Percentiles rank a stretch among this genome's conserved stretches.
phyloP scores from a whole-genome alignment of 2,888 invertebrate species.

The Meteorus cinctellus region DNA sequence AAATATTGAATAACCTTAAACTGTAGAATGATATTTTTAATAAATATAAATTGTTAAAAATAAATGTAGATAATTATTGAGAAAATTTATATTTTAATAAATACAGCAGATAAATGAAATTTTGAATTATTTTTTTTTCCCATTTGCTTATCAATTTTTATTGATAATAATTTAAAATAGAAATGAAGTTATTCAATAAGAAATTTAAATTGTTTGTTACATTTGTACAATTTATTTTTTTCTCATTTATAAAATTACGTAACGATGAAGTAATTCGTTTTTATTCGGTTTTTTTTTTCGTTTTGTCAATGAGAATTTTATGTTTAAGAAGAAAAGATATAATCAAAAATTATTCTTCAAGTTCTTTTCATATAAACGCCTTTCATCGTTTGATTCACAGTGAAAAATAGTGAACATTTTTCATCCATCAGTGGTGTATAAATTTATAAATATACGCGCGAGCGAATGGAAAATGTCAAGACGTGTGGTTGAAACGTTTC shows the following conservation, averaged over 20 bases:
- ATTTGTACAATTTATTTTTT: too few relatives aligned
- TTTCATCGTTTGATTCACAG: slow-evolving; percentile 16
- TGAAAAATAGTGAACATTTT: slow-evolving; percentile 49
- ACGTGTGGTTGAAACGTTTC: slow-evolving; percentile 42
- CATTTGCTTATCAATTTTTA: too few relatives aligned
- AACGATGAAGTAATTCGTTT: background rate
- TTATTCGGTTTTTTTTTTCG: background rate
- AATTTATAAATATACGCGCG: slow-evolving; percentile 15
- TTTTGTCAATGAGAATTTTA: background rate
- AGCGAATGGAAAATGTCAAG: slow-evolving; percentile 45
- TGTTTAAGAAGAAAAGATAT: background rate
- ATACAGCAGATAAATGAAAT: too few relatives aligned
- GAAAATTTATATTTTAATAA: too few relatives aligned
- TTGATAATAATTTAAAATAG: too few relatives aligned
- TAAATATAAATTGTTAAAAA: too few relatives aligned
- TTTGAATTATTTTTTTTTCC: too few relatives aligned
- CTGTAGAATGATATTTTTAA: background rate
- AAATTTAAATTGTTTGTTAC: too few relatives aligned
- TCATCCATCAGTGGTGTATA: slow-evolving; percentile 42
- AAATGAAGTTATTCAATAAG: too few relatives aligned
- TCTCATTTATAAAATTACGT: background rate
- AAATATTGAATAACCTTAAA: slow-evolving; percentile 66
- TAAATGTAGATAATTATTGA: too few relatives aligned
- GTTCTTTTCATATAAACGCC: slow-evolving; percentile 13
- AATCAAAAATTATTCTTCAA: background rate